Evolutionary conservation across 2,888 invertebrate genomes (phyloP), one percentile per base, ranked within the genome.

Genomic region (Drosophila hamatofila): DNA sequence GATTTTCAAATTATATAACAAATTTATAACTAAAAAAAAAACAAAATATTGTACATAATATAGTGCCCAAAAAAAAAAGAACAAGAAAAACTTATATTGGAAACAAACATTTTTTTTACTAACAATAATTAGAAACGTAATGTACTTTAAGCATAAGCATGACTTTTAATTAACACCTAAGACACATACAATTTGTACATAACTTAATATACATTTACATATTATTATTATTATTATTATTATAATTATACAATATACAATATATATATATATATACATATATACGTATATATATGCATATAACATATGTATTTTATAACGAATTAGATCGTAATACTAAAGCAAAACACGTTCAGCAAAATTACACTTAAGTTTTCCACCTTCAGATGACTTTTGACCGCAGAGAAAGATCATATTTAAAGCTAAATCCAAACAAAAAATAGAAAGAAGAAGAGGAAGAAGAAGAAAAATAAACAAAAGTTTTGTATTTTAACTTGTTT

Each of bases 381-480:
- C 80, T 84, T 84, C 88, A 84, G 86, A 84, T 84, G 84, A 84
- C 88, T 88, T 88, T 84, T 84, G 67, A 81, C 58, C 60, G 66
- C 60, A 71, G 59, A 82, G 46, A 58, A 78, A 72, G 65, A 69
- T 55, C 49, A 71, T 68, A 76, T 72, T 72, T 64, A 81, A 76
- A 71, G 65, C 42, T 35, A 61, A 51, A 56, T 25, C 30, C 33
- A 44, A 67, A 41, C 16, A 49, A 44, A 55, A 51, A 49, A 46
- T 49, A 61, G 35, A 8, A 37, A 21, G 39, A 58, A 39, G 18
- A 41, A 55, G 42, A 63, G 33, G 27, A 60, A 54, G 12, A 14
- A n/a, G 23, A 46, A 33, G 30, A 42, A 12, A 42, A 21, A n/a
- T 12, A 12, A 51, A 18, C 21, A 35, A 59, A 23, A 3, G 12